phyloP scores from a whole-genome alignment of 2,113 vertebrate genomes.

The Mirounga angustirostris region DNA sequence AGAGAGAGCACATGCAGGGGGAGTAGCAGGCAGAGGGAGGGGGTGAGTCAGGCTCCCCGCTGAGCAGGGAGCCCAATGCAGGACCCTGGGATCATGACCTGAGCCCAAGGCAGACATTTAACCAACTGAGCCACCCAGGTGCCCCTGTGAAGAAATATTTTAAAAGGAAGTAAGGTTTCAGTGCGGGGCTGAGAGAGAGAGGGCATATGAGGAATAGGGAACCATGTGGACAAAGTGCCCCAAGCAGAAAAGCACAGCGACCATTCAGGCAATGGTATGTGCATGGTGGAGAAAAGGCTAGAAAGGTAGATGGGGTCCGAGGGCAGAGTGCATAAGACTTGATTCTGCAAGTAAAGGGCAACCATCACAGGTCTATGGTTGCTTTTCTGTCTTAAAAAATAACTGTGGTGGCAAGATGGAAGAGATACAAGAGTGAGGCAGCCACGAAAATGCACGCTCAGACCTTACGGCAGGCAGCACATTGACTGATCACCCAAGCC shows the following conservation, averaged over 20 bases:
- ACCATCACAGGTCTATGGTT: background rate
- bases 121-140: too few species aligned
- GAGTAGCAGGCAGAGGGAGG: too few species aligned
- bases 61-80: too few species aligned
- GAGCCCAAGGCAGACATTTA: too few species aligned
- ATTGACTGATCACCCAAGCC: background rate
- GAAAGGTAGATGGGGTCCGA: background rate
- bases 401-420: background rate
- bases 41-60: too few species aligned
- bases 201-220: background rate
- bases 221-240: background rate
- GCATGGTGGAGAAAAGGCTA: background rate
- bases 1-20: too few species aligned
- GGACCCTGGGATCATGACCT: too few species aligned
- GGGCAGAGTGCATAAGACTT: background rate
- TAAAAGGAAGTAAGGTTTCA: conserved; percentile 33
- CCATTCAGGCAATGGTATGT: background rate
- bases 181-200: background rate
- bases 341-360: background rate
- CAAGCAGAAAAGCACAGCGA: background rate
- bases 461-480: background rate
- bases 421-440: background rate
- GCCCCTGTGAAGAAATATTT: background rate
- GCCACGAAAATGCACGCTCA: background rate
- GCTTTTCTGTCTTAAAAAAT: background rate